Evolutionary conservation across 2,888 invertebrate species (phyloP).

Genomic region (Iselma pallidipennis): DNA sequence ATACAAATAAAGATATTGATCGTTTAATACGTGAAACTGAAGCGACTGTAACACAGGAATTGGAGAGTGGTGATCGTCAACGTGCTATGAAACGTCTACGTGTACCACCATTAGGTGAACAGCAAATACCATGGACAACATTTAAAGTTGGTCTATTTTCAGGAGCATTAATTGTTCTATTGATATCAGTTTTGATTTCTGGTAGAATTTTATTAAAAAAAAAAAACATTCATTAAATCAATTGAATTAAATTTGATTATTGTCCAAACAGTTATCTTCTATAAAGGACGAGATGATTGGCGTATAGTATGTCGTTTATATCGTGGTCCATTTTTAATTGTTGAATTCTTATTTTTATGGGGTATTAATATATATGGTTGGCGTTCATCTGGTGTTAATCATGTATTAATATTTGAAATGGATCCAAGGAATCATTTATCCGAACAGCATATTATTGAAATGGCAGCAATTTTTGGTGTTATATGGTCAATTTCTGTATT

Average conservation of each 20-base stretch:
- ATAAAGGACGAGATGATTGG: slow-evolving; percentile 72
- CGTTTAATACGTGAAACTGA: slow-evolving; percentile 82
- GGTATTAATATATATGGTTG: slow-evolving; percentile 97
- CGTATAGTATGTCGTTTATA: slow-evolving; percentile 90
- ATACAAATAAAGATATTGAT: slow-evolving; percentile 83
- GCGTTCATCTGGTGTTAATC: slow-evolving; percentile 96
- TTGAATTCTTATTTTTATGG: slow-evolving; percentile 91
- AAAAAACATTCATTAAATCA: no score
- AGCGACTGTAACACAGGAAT: slow-evolving; percentile 67
- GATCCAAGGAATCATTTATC: slow-evolving; percentile 94
- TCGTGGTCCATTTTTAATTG: slow-evolving; percentile 89
- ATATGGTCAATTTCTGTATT: slow-evolving; percentile 92
- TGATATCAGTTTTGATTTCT: slow-evolving; percentile 58
- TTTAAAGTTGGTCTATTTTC: slow-evolving; percentile 84
- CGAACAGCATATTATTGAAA: slow-evolving; percentile 93
- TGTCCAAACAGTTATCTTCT: slow-evolving; percentile 65
- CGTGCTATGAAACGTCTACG: slow-evolving; percentile 85
- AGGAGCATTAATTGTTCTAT: slow-evolving; percentile 77
- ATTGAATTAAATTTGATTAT: not conserved
- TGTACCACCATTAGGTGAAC: slow-evolving; percentile 84
- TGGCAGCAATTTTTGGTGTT: slow-evolving; percentile 91
- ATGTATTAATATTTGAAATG: slow-evolving; percentile 95
- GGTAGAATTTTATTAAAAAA: not conserved
- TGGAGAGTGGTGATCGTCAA: slow-evolving; percentile 79
- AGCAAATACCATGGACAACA: slow-evolving; percentile 80